Percentiles rank a stretch among this genome's conserved stretches.
These are phyloP conservation scores for Spicauda simplicius DNA, from an alignment of 2,888 invertebrate species.

Conservation along the genomic window DNA sequence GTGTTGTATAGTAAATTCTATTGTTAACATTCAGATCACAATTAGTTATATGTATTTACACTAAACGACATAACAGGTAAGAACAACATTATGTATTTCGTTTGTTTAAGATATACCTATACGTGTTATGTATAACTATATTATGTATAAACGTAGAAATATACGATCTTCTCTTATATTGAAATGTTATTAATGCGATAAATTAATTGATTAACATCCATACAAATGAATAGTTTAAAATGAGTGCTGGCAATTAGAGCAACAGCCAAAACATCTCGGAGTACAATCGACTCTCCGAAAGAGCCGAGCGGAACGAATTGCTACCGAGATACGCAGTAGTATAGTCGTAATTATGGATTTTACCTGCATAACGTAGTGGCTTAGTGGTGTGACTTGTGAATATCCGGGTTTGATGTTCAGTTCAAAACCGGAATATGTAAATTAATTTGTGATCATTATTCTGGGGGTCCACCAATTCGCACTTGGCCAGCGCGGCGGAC, in stretches of 20 bases:
- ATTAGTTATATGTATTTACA: background rate
- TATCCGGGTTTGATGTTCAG: background rate
- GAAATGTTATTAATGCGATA: too few relatives aligned
- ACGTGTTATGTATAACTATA: too few relatives aligned
- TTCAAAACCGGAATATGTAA: too few relatives aligned
- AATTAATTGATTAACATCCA: background rate
- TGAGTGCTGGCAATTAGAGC: constrained; percentile 20
- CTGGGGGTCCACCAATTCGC: too few relatives aligned
- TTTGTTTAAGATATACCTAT: too few relatives aligned
- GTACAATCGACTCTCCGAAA: background rate
- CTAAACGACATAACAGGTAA: too few relatives aligned
- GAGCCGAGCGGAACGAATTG: constrained; percentile 8
- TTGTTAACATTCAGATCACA: background rate
- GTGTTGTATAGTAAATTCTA: background rate
- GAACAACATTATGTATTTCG: too few relatives aligned
- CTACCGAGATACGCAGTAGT: constrained; percentile 11
- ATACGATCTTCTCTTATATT: too few relatives aligned
- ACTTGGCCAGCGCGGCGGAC: too few relatives aligned
- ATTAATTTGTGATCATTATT: too few relatives aligned
- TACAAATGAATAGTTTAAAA: background rate
- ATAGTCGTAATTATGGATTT: background rate
- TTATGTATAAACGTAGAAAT: too few relatives aligned
- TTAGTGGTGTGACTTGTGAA: too few relatives aligned
- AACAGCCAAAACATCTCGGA: constrained; percentile 7
- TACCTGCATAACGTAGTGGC: background rate